Evolutionary conservation across 2,797 vertebrate genomes (phyloP), one percentile per base, ranked within the genome.

Genomic region (Mus minutoides): DNA sequence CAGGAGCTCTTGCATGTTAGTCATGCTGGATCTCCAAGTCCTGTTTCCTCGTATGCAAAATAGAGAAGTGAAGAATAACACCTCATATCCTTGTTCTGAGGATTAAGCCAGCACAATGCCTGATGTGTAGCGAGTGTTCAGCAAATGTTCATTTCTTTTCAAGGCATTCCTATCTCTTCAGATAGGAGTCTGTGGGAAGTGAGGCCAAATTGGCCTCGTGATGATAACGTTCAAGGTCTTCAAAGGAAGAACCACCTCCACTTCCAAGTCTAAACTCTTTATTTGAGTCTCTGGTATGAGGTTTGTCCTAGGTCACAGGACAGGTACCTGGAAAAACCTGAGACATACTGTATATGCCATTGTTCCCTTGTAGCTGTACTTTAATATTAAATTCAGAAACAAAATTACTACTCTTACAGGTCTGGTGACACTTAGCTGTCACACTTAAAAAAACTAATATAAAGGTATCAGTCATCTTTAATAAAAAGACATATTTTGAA

Each of bases 101-200:
- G 52, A 94, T 87, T 92, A 91, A 92, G 52, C 85, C 86, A 67
- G 17, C 85, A 85, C 29, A 93, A 52, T 89, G 87, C 62, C 31
- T 73, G 26, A 10, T 93, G 54, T 8, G 17, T 52, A 91, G 2
- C 88, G 91, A 79, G 31, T 88, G n/a, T 73, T 94, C 89, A 94
- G 46, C 52, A 94, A 85, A 88, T 96, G 21, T 52, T 82, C 62
- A 49, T 94, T 96, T 90, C 31, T 91, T 96, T 92, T 83, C 85
- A 90, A 90, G 12, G 10, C 91, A 34, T n/a, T n/a, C n/a, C n/a
- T 12, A 85, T 71, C 40, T 93, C 31, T 67, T 91, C 60, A 79
- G 75, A 49, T 52, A 22, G 14, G 64, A 31, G 6, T 90, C 62
- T 19, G 0, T 94, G 52, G 3, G 60, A 85, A 94, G 77, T 10